Conservation (phyloP, 2,113 vertebrate genomes). For the Spea multiplicata region DNA sequence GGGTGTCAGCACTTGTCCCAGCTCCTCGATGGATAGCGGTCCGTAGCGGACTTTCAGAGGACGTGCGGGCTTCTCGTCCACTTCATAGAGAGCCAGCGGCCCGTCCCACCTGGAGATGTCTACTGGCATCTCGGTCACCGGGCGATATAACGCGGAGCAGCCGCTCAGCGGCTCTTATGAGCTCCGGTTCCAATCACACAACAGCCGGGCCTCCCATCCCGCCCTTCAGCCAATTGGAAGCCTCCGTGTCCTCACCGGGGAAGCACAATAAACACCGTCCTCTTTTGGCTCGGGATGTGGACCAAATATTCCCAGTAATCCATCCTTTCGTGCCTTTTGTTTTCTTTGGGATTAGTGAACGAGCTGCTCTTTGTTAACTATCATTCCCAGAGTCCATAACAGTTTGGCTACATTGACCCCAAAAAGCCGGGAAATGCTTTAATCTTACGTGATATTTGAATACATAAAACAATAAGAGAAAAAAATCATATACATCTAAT, state of each 20-base stretch:
- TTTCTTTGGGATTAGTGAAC: neutral
- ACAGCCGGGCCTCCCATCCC: neutral
- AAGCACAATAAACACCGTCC: neutral
- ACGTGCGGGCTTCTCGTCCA: constrained; percentile 76
- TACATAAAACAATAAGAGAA: too few species aligned
- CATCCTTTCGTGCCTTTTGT: neutral
- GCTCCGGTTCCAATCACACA: neutral
- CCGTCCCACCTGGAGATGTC: constrained; percentile 78
- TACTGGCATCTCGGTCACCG: constrained; percentile 65
- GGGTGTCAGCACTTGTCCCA: constrained; percentile 90
- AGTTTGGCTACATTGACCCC: neutral
- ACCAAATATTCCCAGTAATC: neutral
- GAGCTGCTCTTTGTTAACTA: neutral
- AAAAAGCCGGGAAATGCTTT: too few species aligned
- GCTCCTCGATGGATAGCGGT: constrained; percentile 73
- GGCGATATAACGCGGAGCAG: neutral
- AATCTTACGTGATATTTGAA: too few species aligned
- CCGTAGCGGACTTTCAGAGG: constrained; percentile 73
- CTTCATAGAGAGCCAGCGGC: constrained; percentile 75
- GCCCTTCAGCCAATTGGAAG: neutral
- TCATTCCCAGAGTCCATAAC: neutral
- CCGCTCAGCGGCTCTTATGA: neutral
- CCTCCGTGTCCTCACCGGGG: neutral
- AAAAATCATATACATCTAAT: too few species aligned
- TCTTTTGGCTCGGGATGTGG: neutral